Conservation (phyloP, 2,888 invertebrate genomes). For the Mycalesis mineus region DNA sequence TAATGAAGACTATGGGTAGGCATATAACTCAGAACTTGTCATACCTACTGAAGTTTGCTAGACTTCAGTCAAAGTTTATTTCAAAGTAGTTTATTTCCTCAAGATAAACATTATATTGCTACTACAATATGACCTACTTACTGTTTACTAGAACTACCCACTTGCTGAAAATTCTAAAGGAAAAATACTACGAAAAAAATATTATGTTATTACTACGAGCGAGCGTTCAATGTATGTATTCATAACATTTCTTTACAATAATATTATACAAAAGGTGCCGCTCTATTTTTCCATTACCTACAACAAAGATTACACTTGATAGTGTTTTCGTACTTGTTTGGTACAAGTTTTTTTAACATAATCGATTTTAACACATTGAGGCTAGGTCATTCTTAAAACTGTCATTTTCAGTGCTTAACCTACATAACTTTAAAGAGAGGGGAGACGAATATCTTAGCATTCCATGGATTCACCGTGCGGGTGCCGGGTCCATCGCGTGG, state of each 20-base stretch:
- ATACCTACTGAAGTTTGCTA: background rate
- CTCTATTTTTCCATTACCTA: conserved; percentile 1
- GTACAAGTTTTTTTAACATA: background rate
- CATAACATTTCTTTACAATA: background rate
- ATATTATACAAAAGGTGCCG: background rate
- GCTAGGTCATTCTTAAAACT: no score
- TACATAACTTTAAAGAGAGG: no score
- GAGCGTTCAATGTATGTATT: background rate
- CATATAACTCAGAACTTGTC: no score
- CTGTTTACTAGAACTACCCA: no score
- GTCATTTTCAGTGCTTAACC: no score
- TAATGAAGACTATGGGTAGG: no score
- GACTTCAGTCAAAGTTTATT: conserved; percentile 6
- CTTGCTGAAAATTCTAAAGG: background rate
- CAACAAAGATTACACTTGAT: background rate
- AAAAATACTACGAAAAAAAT: background rate
- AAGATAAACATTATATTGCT: background rate
- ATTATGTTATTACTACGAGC: background rate
- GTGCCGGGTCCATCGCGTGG: no score
- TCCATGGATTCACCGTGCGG: no score
- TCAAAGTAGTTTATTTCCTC: background rate
- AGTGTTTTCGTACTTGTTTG: background rate
- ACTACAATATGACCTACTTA: no score
- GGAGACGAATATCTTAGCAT: no score
- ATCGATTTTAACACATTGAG: background rate